Percentiles rank a stretch among this genome's conserved stretches.
Conservation (phyloP, 2,113 vertebrate genomes). For the Strigops habroptila region DNA sequence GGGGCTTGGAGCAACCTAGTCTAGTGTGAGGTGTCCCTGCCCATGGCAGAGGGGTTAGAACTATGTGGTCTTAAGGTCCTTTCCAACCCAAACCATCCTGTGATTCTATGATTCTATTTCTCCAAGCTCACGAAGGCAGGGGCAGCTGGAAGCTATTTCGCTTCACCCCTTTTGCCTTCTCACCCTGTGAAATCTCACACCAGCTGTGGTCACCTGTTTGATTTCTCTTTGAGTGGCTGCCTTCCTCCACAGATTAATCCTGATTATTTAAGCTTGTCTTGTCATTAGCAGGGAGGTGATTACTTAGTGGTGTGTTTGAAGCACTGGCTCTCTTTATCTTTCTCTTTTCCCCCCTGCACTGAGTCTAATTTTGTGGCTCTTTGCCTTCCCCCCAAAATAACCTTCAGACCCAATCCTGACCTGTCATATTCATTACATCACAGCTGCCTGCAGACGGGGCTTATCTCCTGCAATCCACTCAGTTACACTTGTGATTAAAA, state of each 20-base stretch:
- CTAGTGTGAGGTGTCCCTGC: neutral
- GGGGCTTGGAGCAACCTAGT: neutral
- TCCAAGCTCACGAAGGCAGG: neutral
- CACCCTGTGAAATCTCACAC: conserved; percentile 16
- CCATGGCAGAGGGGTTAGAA: neutral
- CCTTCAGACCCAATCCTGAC: conserved; percentile 35
- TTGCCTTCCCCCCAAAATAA: conserved; percentile 44
- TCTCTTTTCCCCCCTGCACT: neutral
- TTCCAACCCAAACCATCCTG: neutral
- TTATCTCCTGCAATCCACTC: conserved; percentile 41
- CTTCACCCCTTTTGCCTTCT: conserved; percentile 15
- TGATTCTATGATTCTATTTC: neutral
- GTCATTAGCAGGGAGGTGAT: neutral
- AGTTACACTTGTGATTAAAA: conserved; percentile 67
- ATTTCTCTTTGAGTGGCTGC: conserved; percentile 53
- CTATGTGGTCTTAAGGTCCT: neutral
- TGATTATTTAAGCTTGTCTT: conserved; percentile 67
- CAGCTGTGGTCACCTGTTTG: conserved; percentile 74
- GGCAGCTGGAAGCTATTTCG: neutral
- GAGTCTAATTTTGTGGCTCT: conserved; percentile 63
- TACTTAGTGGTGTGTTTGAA: neutral
- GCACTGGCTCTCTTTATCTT: neutral
- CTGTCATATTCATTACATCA: conserved; percentile 58
- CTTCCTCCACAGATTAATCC: conserved; percentile 73
- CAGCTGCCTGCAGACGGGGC: conserved; percentile 37